phyloP scores from a whole-genome alignment of 1,140 invertebrate species.

The Drosophila repletoides region DNA sequence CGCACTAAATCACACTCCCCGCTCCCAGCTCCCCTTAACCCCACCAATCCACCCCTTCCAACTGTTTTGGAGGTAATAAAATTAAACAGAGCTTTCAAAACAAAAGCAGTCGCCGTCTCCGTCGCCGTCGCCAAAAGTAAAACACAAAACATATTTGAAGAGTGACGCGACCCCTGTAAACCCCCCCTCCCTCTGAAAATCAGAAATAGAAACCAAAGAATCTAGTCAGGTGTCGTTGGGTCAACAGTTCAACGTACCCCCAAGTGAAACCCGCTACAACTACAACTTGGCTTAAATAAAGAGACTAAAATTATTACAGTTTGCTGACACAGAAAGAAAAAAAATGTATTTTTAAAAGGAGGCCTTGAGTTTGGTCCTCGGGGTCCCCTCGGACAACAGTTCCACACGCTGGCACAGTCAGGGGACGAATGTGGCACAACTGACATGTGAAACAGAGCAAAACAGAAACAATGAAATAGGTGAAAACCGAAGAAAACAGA shows the following conservation, averaged over 20 bases:
- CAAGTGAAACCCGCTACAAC: slow-evolving; percentile 6
- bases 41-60: too few relatives aligned
- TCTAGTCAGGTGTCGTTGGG: slow-evolving; percentile 46
- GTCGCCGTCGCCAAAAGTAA: not conserved
- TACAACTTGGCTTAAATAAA: slow-evolving; percentile 29
- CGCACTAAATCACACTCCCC: slow-evolving; percentile 26
- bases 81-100: slow-evolving; percentile 20
- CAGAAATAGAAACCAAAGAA: not conserved
- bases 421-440: slow-evolving; percentile 58
- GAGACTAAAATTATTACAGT: not conserved
- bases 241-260: slow-evolving; percentile 41
- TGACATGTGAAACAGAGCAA: slow-evolving; percentile 41
- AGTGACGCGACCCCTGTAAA: not conserved
- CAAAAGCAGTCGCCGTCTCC: too few relatives aligned
- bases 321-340: slow-evolving; percentile 19
- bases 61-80: slow-evolving; percentile 22
- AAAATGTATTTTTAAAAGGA: slow-evolving; percentile 40
- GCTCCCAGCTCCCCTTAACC: not conserved
- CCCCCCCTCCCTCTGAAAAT: not conserved
- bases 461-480: slow-evolving; percentile 32
- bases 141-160: slow-evolving; percentile 25
- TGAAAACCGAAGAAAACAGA: not conserved
- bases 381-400: slow-evolving; percentile 2
- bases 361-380: slow-evolving; percentile 10
- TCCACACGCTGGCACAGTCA: slow-evolving; percentile 48